Base-by-base conservation (phyloP, 2,797 vertebrate genomes). In the Galaxias olidus region DNA sequence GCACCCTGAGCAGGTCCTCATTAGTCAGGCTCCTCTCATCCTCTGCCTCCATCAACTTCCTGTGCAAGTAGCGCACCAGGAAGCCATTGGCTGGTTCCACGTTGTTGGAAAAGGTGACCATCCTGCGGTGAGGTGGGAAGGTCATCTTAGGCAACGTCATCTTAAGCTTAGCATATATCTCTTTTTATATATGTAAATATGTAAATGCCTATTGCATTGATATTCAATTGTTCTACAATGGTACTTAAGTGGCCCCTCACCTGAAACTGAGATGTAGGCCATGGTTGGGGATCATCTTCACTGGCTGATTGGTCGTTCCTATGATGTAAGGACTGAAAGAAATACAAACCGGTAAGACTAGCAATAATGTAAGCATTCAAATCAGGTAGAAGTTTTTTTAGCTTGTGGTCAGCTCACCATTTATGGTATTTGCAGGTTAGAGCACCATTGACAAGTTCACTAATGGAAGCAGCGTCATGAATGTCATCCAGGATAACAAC, bases 401-500 rank as follows among this genome's bases (percentile, higher is more conserved):
- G n/a, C n/a, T n/a, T n/a, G n/a, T n/a, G n/a, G n/a, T n/a, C n/a
- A 30, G 30, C 90, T 94, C 83, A 99, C 98, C 98, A 98, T 95
- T 98, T 99, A 84, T 99, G 98, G 81, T 99, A 98, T 91, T 99
- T 99, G 95, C 98, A 99, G 72, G 96, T 99, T 62, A 99, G 94
- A 0, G 97, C 97, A 0, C 98, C 96, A 0, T 99, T 99, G 69
- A 99, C 95, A 0, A 99, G 94, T 81, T 99, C 98, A 0, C 97
- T 99, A 86, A 98, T 92, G 74, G 96, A 94, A 40, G 91, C 93
- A 0, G 94, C 91, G 63, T 97, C 95, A 0, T 94, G 93, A 69
- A 99, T 92, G 78, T 99, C 97, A 0, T 99, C 98, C 79, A 99
- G 84, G 9, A 99, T 93, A 53, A 99, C 90, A 11, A 99, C 95